Evolutionary conservation across 2,888 invertebrate genomes (phyloP).

Genomic region (Drosophila pseudotalamancana): DNA sequence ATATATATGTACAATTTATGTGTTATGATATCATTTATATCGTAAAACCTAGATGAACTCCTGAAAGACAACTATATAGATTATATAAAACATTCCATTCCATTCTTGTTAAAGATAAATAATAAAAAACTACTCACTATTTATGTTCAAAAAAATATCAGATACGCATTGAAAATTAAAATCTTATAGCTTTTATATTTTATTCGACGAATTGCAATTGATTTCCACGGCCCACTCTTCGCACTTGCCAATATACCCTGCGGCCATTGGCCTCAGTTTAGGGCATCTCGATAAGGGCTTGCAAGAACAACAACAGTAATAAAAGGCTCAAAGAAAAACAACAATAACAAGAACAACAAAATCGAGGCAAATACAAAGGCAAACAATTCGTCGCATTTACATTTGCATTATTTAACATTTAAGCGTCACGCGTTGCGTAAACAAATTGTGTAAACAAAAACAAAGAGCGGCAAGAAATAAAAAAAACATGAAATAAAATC

Average conservation of each 20-base stretch:
- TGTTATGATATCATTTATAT: too few species aligned
- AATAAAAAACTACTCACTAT: too few species aligned
- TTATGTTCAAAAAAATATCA: too few species aligned
- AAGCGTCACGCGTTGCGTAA: conserved; percentile 79
- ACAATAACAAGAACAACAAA: conserved; percentile 7
- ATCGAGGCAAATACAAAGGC: conserved; percentile 36
- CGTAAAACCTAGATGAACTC: too few species aligned
- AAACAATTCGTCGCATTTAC: conserved; percentile 71
- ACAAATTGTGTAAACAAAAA: conserved; percentile 74
- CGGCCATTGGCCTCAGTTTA: neutral
- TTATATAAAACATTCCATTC: too few species aligned
- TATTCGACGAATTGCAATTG: too few species aligned
- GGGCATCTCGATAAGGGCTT: conserved; percentile 47
- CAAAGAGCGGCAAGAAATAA: conserved; percentile 12
- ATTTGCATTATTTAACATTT: conserved; percentile 80
- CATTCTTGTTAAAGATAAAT: too few species aligned
- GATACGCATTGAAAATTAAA: too few species aligned
- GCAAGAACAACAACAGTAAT: conserved; percentile 24
- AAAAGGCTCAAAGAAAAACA: conserved; percentile 45
- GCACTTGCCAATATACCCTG: neutral
- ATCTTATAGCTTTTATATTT: too few species aligned
- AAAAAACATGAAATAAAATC: neutral
- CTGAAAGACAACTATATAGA: too few species aligned
- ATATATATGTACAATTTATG: too few species aligned
- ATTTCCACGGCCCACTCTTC: too few species aligned